Conservation (phyloP, 2,797 vertebrate genomes). For the Centropyge bicolor region DNA sequence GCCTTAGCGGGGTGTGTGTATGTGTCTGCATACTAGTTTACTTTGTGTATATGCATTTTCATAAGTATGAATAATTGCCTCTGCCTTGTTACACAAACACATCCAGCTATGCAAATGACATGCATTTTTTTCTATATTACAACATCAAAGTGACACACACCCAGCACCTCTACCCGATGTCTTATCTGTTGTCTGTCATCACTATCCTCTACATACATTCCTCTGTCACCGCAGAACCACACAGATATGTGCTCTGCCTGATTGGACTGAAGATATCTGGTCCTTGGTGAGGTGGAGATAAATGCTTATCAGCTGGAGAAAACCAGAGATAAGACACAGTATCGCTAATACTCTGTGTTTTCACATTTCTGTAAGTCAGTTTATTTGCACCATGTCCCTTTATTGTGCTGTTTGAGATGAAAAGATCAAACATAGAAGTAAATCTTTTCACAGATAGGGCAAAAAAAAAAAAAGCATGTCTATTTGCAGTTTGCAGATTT, state of each 20-base stretch:
- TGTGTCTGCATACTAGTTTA: slow-evolving; percentile 28
- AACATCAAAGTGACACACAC: slow-evolving; percentile 5
- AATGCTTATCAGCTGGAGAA: slow-evolving; percentile 7
- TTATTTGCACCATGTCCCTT: background rate
- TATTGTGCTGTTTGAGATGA: background rate
- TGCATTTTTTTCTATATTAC: background rate
- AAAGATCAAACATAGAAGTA: background rate
- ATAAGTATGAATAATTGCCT: slow-evolving; percentile 20
- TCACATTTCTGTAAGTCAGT: background rate
- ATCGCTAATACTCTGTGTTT: background rate
- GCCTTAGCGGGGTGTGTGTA: slow-evolving; percentile 78
- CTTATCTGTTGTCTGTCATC: slow-evolving; percentile 17
- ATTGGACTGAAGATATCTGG: background rate
- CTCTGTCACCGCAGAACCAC: background rate
- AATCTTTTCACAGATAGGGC: background rate
- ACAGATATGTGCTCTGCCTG: background rate
- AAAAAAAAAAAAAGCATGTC: background rate
- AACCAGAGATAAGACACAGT: background rate
- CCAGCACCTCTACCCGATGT: background rate
- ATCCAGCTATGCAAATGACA: background rate
- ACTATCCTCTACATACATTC: background rate
- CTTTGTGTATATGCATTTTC: slow-evolving; percentile 15
- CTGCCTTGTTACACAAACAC: slow-evolving; percentile 9
- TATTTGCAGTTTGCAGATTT: background rate
- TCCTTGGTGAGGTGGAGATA: background rate